Percentiles rank a stretch among this genome's conserved stretches.
These are phyloP conservation scores for Ctenomys sociabilis DNA, from an alignment of 2,113 vertebrate genomes.

Conservation along the genomic window DNA sequence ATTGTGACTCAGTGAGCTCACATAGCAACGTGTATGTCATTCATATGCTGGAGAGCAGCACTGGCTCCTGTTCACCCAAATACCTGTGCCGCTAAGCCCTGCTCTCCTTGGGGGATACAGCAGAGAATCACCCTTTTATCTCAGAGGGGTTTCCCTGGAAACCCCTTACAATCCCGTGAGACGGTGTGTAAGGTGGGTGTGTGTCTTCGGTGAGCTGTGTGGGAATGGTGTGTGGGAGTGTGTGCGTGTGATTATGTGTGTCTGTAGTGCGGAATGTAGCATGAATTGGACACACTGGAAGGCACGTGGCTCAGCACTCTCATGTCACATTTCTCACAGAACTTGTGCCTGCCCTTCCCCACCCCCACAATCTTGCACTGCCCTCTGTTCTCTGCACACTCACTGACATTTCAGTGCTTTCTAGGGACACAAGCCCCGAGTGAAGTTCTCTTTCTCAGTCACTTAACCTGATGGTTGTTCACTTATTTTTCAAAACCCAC, in stretches of 20 bases:
- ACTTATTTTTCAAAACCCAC: background rate
- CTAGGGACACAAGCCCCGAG: too few relatives aligned
- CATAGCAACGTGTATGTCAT: background rate
- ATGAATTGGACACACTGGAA: background rate
- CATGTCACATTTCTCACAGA: accelerated
- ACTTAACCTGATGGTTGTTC: background rate
- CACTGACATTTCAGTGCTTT: background rate
- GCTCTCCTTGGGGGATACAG: background rate
- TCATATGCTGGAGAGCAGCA: background rate
- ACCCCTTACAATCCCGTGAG: background rate
- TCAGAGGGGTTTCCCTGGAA: background rate
- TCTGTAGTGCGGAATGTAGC: background rate
- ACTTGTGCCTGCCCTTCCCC: accelerated
- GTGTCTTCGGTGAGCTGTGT: background rate
- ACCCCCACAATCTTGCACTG: accelerated
- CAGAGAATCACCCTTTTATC: background rate
- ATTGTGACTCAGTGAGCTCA: background rate
- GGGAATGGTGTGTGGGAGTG: background rate
- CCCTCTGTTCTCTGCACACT: background rate
- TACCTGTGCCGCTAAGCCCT: background rate
- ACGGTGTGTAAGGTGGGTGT: background rate
- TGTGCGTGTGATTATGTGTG: background rate
- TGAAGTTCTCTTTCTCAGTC: background rate
- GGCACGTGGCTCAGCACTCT: too few relatives aligned
- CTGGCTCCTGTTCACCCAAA: background rate